Conservation (phyloP, 2,113 vertebrate species). For the Edolisoma coerulescens region DNA sequence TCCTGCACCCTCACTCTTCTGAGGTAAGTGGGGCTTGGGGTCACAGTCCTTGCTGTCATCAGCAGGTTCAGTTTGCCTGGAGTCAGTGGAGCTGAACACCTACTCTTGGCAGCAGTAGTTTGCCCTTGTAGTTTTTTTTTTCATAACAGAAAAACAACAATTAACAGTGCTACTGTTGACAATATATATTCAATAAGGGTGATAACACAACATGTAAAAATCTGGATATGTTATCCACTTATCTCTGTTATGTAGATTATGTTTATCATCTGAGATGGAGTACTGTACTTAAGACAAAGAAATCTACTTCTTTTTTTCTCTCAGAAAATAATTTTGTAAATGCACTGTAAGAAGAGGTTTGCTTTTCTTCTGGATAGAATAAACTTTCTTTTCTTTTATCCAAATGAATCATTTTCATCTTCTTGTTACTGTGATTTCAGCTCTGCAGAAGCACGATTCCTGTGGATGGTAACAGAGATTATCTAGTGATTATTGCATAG, state of each 20-base stretch:
- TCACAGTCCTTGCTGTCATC: not conserved
- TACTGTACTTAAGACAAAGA: not conserved
- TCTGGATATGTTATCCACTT: not conserved
- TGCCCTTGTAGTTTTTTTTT: not conserved
- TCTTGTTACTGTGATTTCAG: not conserved
- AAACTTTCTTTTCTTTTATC: not conserved
- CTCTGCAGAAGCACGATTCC: not conserved
- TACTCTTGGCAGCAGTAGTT: not conserved
- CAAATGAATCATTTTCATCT: not conserved
- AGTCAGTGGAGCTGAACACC: not conserved
- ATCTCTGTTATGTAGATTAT: not conserved
- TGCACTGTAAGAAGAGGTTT: not conserved
- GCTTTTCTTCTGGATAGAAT: not conserved
- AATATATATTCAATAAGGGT: not conserved
- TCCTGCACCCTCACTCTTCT: not conserved
- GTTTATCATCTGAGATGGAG: not conserved
- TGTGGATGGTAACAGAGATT: constrained; percentile 25
- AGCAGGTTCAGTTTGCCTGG: not conserved
- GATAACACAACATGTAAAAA: not conserved
- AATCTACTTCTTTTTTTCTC: not conserved
- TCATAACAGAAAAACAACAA: not conserved
- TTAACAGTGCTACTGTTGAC: not conserved
- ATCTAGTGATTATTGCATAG: constrained; percentile 21
- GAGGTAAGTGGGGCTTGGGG: not conserved
- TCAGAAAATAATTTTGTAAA: not conserved